phyloP scores from a whole-genome alignment of 2,113 vertebrate genomes.

The Zeus faber region DNA sequence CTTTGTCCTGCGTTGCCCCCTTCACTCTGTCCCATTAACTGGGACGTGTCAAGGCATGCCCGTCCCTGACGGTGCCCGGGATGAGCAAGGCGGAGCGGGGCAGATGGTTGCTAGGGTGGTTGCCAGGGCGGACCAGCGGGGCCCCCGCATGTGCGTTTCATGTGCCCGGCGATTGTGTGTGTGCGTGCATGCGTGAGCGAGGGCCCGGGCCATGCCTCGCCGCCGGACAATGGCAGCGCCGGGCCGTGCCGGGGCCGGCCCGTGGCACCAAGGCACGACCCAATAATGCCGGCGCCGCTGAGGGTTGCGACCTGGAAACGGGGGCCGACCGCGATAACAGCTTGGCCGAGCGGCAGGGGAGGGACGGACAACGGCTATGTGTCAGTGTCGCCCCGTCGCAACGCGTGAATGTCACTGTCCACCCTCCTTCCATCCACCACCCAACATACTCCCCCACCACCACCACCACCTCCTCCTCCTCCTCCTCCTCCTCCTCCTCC shows the following conservation, averaged over 20 bases:
- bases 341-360: slow-evolving; percentile 73
- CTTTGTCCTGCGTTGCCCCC: slow-evolving; percentile 59
- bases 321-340: slow-evolving; percentile 73
- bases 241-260: slow-evolving; percentile 46
- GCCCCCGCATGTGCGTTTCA: neutral
- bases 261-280: slow-evolving; percentile 75
- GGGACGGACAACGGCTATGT: slow-evolving; percentile 46
- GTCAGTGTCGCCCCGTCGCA: slow-evolving; percentile 64
- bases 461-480: slow-evolving; percentile 18
- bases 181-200: neutral
- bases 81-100: slow-evolving; percentile 64
- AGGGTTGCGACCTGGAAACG: slow-evolving; percentile 80
- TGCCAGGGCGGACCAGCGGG: slow-evolving; percentile 63
- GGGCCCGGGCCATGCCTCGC: slow-evolving; percentile 62
- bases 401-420: slow-evolving; percentile 75
- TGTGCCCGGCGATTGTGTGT: slow-evolving; percentile 19
- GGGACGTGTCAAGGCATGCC: slow-evolving; percentile 69
- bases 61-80: slow-evolving; percentile 53
- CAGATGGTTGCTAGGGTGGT: slow-evolving; percentile 78
- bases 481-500: slow-evolving; percentile 1
- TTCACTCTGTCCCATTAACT: slow-evolving; percentile 66
- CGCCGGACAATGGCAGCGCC: slow-evolving; percentile 66
- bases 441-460: neutral
- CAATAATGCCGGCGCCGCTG: slow-evolving; percentile 77
- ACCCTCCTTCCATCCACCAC: slow-evolving; percentile 20